A percentile compares a stretch with the other conserved stretches of the same genome.
These are phyloP conservation scores for Oryzias dopingdopingensis DNA, from an alignment of 2,797 vertebrate genomes.

Conservation along the genomic window DNA sequence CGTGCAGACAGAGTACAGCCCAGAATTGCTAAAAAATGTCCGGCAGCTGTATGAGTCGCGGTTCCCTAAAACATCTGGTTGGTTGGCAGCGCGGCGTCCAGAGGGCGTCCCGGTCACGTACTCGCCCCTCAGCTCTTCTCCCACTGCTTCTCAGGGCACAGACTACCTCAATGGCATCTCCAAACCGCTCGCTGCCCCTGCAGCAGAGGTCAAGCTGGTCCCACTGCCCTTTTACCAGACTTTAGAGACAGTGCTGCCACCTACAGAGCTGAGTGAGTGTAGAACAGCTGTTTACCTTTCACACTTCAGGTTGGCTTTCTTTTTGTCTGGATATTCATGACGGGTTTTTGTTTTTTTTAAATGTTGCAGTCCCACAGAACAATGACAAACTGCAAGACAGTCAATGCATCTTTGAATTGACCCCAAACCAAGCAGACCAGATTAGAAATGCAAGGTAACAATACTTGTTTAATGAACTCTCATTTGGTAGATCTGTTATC, in stretches of 20 bases:
- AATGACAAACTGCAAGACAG: conserved; percentile 97
- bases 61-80: conserved; percentile 88
- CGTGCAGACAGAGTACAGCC: conserved; percentile 97
- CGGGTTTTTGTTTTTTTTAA: conserved; percentile 28
- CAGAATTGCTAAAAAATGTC: conserved; percentile 96
- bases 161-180: conserved; percentile 95
- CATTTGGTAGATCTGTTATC: not conserved
- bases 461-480: not conserved
- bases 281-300: not conserved
- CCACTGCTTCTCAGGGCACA: conserved; percentile 80
- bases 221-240: conserved; percentile 95
- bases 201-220: conserved; percentile 89
- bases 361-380: conserved; percentile 87
- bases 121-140: conserved; percentile 74
- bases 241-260: conserved; percentile 91
- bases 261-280: conserved; percentile 91
- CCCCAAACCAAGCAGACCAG: conserved; percentile 91
- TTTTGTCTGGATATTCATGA: conserved; percentile 10
- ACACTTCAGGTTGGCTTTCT: not conserved
- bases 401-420: conserved; percentile 93
- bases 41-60: conserved; percentile 96
- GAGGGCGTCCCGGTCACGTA: conserved; percentile 75
- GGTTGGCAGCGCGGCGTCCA: conserved; percentile 78
- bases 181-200: conserved; percentile 78
- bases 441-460: conserved; percentile 92